Base-by-base conservation (phyloP, 2,888 invertebrate genomes). In the Conus canariensis region DNA sequence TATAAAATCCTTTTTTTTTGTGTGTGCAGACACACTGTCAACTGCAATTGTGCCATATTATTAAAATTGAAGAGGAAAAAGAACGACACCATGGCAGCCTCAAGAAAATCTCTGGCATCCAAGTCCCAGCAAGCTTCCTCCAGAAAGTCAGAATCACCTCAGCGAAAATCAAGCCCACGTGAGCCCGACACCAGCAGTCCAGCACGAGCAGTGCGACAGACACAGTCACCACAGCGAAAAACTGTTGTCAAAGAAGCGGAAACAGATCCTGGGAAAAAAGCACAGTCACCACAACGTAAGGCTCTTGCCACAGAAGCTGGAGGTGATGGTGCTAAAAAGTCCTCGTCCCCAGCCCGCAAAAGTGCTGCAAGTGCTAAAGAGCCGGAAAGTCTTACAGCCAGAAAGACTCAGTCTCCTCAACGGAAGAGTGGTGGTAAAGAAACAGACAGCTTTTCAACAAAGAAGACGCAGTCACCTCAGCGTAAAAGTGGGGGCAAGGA, bases 91-190 rank as follows among this genome's bases (percentile, higher is more conserved):
- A 91, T 91, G 90, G 90, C 92, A 22, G 92, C 92, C 60, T 92
- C 94, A 22, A 94, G 93, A 85, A 94, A 94, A 91, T 94, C 94
- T 45, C 87, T 94, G 30, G 90, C 91, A 74, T 92, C 93, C 87
- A 93, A 93, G 90, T 94, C 94, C 92, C 91, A 93, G 12, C 90
- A 92, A 86, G 93, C 93, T n/a, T 91, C 92, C 25, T 92, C 91
- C 85, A 92, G 92, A 77, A 94, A 94, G 82, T 90, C 92, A 58
- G 92, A 92, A 30, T 91, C 92, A 19, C 92, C 92, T 25, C 92
- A 90, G 91, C 92, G 14, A 90, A 92, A 88, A 91, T 91, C 89
- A 74, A 89, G 60, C 89, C 90, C 58, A 90, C 92, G 87, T 90
- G 91, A 25, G 88, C 91, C 67, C 90, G 92, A 88, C 90, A 90